Base-by-base conservation (phyloP, 1,140 invertebrate genomes). In the Drosophila eugracilis region DNA sequence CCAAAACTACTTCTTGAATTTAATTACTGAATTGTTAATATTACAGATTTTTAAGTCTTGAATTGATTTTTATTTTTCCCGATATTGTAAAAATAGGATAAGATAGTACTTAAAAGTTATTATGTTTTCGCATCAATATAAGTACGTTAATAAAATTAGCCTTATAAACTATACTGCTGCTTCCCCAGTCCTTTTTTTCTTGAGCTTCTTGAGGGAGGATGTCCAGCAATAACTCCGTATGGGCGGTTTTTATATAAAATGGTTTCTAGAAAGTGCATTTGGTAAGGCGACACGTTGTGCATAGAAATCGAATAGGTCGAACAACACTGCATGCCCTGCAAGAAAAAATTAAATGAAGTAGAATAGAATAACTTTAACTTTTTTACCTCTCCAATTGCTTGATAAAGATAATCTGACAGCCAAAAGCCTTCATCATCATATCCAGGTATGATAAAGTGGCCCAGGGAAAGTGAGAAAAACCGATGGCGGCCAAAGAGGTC, bases 211-310 rank as follows among this genome's bases (percentile, higher is more conserved):
- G 10, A 4, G 0, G 63, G 60, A n/a, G 60, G 60, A 34, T 81
- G 60, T 1, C 42, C 67, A 34, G 19, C 21, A 2, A 67, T 30
- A 6, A 83, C 54, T 32, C 96, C 96, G 79, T 95, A 97, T 3
- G 97, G 96, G 59, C 95, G 93, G 24, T 97, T 92, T 86, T 97
- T 96, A 86, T 98, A 98, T 39, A 98, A 94, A 21, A 98, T 91
- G 91, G 97, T 98, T 62, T 98, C 97, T 6, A 97, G 88, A 2
- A 97, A 95, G 89, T 98, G 97, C 96, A 97, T 97, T 92, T 95
- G 94, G 77, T 96, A 95, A 9, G 96, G 95, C 10, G 93, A 92
- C 3, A 97, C 95, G 71, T 98, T 97, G 90, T 98, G 97, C 90
- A 98, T 97, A 1, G 96, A 96, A 42, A 98, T 94, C 1, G 96